Evolutionary conservation across 2,888 invertebrate genomes (phyloP).

Genomic region (Laothoe populi): DNA sequence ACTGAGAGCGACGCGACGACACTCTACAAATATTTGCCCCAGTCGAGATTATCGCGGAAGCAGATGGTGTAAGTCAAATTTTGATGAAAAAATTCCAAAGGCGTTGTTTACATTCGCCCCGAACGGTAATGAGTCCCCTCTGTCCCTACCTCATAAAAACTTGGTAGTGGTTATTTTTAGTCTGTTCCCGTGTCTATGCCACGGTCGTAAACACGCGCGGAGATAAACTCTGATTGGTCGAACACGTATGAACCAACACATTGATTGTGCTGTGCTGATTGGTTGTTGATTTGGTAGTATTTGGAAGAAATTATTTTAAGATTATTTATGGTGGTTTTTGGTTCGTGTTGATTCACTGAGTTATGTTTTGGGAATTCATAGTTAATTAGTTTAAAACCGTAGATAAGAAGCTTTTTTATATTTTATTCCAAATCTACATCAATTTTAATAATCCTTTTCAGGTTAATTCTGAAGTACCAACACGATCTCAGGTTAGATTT

Average conservation of each 20-base stretch:
- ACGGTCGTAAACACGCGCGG: conserved; percentile 28
- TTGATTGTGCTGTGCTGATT: conserved; percentile 11
- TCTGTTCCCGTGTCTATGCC: conserved; percentile 43
- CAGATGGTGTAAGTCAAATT: conserved; percentile 75
- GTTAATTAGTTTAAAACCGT: neutral
- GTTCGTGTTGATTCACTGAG: neutral
- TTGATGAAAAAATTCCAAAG: conserved; percentile 71
- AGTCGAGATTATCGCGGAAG: conserved; percentile 62
- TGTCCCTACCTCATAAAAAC: conserved; percentile 52
- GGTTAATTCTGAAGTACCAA: too few relatives aligned
- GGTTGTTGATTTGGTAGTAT: conserved; percentile 23
- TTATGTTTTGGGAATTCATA: neutral
- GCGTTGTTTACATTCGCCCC: conserved; percentile 61
- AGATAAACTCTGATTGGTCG: conserved; percentile 15
- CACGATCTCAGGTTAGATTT: too few relatives aligned
- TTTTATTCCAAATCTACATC: too few relatives aligned
- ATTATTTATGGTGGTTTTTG: conserved; percentile 12
- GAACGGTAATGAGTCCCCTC: conserved; percentile 57
- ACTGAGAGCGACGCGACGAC: conserved; percentile 43
- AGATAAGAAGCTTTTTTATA: neutral
- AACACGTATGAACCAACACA: conserved; percentile 16
- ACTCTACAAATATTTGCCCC: conserved; percentile 67
- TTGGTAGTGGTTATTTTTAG: conserved; percentile 51
- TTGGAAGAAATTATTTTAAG: conserved; percentile 27
- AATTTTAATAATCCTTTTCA: too few relatives aligned